These are phyloP conservation scores for Drosophila neonasuta DNA, from an alignment of 2,888 invertebrate species.

Conservation along the genomic window DNA sequence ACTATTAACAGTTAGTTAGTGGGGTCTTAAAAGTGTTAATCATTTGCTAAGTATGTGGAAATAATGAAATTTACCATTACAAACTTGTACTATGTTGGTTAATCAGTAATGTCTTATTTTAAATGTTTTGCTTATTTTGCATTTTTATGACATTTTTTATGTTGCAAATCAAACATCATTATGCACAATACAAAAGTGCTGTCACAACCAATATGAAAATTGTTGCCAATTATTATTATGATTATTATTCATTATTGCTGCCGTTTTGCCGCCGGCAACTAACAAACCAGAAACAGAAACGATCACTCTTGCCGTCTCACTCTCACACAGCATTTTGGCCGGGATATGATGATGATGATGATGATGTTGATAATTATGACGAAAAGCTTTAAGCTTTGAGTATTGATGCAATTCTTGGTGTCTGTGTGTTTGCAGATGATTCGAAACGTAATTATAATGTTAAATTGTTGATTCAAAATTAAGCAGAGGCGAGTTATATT, in stretches of 20 bases:
- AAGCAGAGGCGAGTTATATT: slow-evolving; percentile 47
- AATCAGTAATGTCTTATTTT: not conserved
- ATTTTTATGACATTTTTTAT: slow-evolving; percentile 21
- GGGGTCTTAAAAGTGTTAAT: not conserved
- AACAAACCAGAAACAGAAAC: not conserved
- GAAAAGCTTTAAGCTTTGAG: slow-evolving; percentile 40
- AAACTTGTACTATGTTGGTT: too few species aligned
- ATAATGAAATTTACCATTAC: slow-evolving; percentile 1
- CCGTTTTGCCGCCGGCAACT: slow-evolving; percentile 41
- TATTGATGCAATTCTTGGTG: slow-evolving; percentile 45
- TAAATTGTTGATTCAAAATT: slow-evolving; percentile 69
- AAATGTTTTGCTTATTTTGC: not conserved
- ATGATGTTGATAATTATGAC: slow-evolving; percentile 22
- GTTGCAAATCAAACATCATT: slow-evolving; percentile 4
- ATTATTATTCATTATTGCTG: not conserved
- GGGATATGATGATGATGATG: slow-evolving; percentile 29
- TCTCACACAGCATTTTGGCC: slow-evolving; percentile 1
- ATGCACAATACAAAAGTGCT: slow-evolving; percentile 8
- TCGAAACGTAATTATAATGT: slow-evolving; percentile 76
- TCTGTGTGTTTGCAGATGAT: slow-evolving; percentile 67
- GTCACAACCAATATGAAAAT: slow-evolving; percentile 8
- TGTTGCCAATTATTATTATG: slow-evolving; percentile 19
- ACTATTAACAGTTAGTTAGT: not conserved
- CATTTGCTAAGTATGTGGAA: not conserved
- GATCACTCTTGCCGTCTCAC: not conserved